phyloP scores from a whole-genome alignment of 1,140 invertebrate species.

The Brachionus angularis region DNA sequence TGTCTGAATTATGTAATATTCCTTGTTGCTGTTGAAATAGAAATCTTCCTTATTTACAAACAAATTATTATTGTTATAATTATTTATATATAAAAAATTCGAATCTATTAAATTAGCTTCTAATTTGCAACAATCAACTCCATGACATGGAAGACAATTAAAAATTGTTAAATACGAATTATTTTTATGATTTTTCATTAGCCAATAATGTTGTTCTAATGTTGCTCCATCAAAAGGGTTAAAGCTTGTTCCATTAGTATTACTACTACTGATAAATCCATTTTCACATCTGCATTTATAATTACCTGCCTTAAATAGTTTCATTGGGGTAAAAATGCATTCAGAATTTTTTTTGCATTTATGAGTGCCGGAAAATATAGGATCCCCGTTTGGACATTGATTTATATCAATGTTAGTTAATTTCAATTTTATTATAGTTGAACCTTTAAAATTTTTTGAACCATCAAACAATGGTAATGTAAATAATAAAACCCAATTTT shows the following conservation, averaged over 20 bases:
- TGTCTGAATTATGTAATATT: not conserved
- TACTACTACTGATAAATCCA: slow-evolving; percentile 7
- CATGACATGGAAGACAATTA: slow-evolving; percentile 38
- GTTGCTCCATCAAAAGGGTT: not conserved
- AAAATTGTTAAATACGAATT: slow-evolving; percentile 20
- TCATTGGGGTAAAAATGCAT: not conserved
- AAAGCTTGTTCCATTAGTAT: too few relatives aligned
- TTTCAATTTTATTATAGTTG: slow-evolving; percentile 11
- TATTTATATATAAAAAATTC: not conserved
- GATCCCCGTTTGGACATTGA: slow-evolving; percentile 33
- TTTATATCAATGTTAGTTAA: slow-evolving; percentile 23
- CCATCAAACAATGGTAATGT: slow-evolving; percentile 13
- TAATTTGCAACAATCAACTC: slow-evolving; percentile 4
- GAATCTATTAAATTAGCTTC: not conserved
- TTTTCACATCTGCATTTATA: slow-evolving; percentile 17
- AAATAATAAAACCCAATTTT: slow-evolving; percentile 5
- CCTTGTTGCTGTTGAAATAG: not conserved
- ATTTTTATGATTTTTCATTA: slow-evolving; percentile 39
- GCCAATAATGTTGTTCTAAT: slow-evolving; percentile 26
- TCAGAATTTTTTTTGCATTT: slow-evolving; percentile 11
- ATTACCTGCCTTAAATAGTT: slow-evolving; percentile 6
- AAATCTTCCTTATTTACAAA: not conserved
- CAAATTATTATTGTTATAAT: too few relatives aligned
- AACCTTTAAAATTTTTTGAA: slow-evolving; percentile 1
- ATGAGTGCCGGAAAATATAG: slow-evolving; percentile 15